A percentile compares a stretch with the other conserved stretches of the same genome.
Evolutionary conservation across 2,113 vertebrate species (phyloP).

Genomic region (Lycocorax pyrrhopterus): DNA sequence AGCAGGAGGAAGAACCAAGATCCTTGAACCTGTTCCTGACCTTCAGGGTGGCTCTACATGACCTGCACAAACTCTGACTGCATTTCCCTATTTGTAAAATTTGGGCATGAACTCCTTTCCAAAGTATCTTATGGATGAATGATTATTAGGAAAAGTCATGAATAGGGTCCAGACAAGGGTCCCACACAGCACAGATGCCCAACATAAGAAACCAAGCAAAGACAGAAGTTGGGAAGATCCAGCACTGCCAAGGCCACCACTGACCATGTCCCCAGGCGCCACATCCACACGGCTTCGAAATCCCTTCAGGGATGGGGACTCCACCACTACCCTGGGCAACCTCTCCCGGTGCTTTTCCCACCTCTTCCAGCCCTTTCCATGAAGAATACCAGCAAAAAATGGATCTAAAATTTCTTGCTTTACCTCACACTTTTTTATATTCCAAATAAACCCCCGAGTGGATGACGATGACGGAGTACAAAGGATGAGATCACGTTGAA

Average conservation of each 20-base stretch:
- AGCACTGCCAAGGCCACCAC: neutral
- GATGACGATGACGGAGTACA: neutral
- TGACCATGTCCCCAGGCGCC: neutral
- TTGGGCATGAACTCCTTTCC: neutral
- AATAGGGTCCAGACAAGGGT: neutral
- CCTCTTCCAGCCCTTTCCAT: neutral
- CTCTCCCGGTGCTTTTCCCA: neutral
- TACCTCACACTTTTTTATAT: neutral
- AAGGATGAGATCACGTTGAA: neutral
- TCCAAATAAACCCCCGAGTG: neutral
- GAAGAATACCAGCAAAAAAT: neutral
- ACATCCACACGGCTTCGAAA: neutral
- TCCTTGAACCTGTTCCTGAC: neutral
- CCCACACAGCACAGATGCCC: neutral
- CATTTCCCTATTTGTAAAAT: rapidly evolving
- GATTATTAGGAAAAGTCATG: neutral
- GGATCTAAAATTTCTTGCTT: neutral
- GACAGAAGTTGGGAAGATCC: neutral
- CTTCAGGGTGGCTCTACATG: rapidly evolving
- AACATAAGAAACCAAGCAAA: neutral
- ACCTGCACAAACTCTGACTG: neutral
- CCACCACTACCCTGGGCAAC: no score
- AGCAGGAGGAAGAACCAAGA: neutral
- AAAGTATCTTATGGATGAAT: neutral
- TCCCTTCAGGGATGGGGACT: neutral